Conservation (phyloP, 2,797 vertebrate species). For the Coendou prehensilis region DNA sequence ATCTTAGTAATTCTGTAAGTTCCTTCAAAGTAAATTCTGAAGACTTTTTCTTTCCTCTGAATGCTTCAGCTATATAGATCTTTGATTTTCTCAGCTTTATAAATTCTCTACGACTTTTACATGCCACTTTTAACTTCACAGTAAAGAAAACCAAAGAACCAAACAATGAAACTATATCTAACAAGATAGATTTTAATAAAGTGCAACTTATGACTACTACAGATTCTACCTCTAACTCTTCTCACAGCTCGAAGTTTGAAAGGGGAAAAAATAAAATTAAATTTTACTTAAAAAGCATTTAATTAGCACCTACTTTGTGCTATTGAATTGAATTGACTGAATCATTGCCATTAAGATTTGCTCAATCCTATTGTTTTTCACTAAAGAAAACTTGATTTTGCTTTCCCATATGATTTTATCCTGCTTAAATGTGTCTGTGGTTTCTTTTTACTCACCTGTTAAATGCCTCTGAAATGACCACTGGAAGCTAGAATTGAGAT, state of each 20-base stretch:
- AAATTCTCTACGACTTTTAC: not conserved
- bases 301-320: conserved; percentile 3
- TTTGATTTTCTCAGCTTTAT: not conserved
- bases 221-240: not conserved
- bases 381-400: not conserved
- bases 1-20: not conserved
- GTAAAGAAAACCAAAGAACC: not conserved
- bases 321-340: not conserved
- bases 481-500: conserved; percentile 34
- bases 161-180: not conserved
- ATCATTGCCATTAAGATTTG: not conserved
- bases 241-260: not conserved
- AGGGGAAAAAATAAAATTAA: not conserved
- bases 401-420: not conserved
- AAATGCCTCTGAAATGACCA: conserved; percentile 25
- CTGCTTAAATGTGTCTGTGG: not conserved
- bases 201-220: fast-evolving
- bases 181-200: not conserved
- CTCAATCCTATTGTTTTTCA: not conserved
- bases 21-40: not conserved
- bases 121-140: not conserved
- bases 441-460: conserved; percentile 17
- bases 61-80: not conserved
- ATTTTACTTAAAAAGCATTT: conserved; percentile 57
- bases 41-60: not conserved